A percentile compares a stretch with the other conserved stretches of the same genome.
phyloP scores from a whole-genome alignment of 2,888 invertebrate genomes.

The Dasysyrphus tricinctus region DNA sequence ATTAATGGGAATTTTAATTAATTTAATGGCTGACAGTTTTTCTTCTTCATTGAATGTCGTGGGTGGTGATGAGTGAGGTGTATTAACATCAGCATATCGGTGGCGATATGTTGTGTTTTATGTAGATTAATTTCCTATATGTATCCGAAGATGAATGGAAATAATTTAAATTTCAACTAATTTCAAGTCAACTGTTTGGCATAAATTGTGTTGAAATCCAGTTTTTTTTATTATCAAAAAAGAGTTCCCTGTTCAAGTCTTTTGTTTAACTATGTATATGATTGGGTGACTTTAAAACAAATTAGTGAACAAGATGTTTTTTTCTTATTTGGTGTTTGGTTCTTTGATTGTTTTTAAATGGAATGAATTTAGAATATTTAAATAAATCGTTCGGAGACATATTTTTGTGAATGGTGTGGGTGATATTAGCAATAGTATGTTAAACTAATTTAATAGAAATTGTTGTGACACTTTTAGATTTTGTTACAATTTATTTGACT shows the following conservation, averaged over 20 bases:
- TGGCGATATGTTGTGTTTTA: conserved; percentile 21
- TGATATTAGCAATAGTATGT: conserved; percentile 14
- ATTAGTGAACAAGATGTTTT: conserved; percentile 38
- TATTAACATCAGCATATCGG: background rate
- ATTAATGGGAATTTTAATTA: conserved; percentile 31
- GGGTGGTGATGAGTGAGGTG: background rate
- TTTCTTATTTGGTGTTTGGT: background rate
- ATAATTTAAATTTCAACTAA: conserved; percentile 35
- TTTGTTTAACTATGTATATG: conserved; percentile 33
- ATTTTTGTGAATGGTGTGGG: conserved; percentile 37
- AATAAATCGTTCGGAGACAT: background rate
- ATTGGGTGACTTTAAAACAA: conserved; percentile 25
- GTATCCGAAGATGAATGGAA: conserved; percentile 38
- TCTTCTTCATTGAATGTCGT: background rate
- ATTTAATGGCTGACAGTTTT: conserved; percentile 24
- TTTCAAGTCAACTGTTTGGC: conserved; percentile 39
- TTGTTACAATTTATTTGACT: conserved; percentile 17
- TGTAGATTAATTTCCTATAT: conserved; percentile 40
- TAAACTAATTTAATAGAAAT: conserved; percentile 21
- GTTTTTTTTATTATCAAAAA: conserved; percentile 4
- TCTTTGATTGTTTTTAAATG: background rate
- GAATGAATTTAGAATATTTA: conserved; percentile 7
- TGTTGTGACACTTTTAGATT: conserved; percentile 21
- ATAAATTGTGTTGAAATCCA: conserved; percentile 18
- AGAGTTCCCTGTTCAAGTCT: conserved; percentile 43